Percentiles rank a stretch among this genome's conserved stretches.
phyloP scores from a whole-genome alignment of 2,113 vertebrate species.

The Mesitornis unicolor region DNA sequence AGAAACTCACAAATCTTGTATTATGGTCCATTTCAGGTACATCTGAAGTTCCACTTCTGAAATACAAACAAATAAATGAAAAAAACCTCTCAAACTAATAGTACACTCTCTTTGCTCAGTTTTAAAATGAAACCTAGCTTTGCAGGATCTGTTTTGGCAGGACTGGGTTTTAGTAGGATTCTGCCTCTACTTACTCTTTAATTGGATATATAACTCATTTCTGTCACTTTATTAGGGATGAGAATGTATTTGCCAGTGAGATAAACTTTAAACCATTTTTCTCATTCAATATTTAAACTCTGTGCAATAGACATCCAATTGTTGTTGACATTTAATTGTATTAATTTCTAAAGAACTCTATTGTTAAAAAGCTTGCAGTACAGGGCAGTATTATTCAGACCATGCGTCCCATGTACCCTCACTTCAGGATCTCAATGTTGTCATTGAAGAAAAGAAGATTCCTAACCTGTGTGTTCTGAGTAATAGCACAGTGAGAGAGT shows the following conservation, averaged over 20 bases:
- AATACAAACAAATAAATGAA: neutral
- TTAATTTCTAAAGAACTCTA: neutral
- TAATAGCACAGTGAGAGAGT: neutral
- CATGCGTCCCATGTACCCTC: accelerated
- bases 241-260: neutral
- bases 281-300: neutral
- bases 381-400: neutral
- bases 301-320: neutral
- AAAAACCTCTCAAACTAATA: neutral
- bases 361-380: neutral
- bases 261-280: neutral
- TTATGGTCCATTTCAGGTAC: neutral
- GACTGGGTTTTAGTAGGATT: neutral
- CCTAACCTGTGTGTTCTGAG: neutral
- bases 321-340: neutral
- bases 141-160: neutral
- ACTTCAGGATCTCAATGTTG: neutral
- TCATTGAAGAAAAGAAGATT: neutral
- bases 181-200: neutral
- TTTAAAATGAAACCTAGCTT: neutral
- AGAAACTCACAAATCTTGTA: neutral
- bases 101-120: neutral
- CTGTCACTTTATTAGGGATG: neutral
- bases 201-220: neutral
- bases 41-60: neutral